Conservation (phyloP, 1,140 invertebrate genomes). For the Plodia interpunctella region DNA sequence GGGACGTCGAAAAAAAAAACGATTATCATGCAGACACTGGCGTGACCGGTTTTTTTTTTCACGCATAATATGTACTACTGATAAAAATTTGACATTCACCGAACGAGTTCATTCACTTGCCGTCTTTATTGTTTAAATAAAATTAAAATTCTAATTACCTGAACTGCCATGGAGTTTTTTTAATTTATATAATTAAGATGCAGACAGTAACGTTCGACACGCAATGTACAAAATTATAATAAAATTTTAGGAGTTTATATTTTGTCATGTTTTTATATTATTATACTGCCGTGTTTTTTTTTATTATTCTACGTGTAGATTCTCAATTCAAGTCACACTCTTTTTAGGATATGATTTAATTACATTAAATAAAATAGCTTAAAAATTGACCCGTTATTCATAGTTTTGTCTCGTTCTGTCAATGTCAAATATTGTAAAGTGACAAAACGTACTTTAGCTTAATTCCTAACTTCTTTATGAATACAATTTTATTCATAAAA, state of each 20-base stretch:
- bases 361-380: too few relatives aligned
- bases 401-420: too few relatives aligned
- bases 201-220: not conserved
- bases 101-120: not conserved
- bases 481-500: too few relatives aligned
- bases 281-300: too few relatives aligned
- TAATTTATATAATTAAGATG: constrained; percentile 3
- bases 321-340: too few relatives aligned
- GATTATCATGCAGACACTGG: not conserved
- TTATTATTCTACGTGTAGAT: too few relatives aligned
- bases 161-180: not conserved
- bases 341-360: too few relatives aligned
- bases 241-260: not conserved
- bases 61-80: not conserved
- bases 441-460: too few relatives aligned
- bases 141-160: constrained; percentile 5
- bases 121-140: constrained; percentile 1
- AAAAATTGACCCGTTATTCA: too few relatives aligned
- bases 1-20: not conserved
- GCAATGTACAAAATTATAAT: not conserved
- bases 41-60: constrained; percentile 3
- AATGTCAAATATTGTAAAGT: too few relatives aligned
- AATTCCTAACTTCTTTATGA: too few relatives aligned
- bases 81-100: constrained; percentile 6
- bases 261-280: not conserved